phyloP scores from a whole-genome alignment of 2,113 vertebrate genomes.

The human region DNA sequence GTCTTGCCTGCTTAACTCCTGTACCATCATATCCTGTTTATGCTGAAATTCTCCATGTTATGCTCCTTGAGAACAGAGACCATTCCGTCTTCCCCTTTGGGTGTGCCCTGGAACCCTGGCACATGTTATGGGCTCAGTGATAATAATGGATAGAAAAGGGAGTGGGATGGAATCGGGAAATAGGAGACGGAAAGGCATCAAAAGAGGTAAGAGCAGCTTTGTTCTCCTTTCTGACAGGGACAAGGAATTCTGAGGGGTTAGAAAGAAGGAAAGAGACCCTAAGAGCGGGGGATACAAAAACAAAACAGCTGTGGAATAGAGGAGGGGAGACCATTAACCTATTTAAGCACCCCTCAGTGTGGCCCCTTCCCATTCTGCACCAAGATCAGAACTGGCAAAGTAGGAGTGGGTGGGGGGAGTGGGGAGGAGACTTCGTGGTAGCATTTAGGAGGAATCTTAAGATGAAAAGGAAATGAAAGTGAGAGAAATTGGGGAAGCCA shows the following conservation, averaged over 20 bases:
- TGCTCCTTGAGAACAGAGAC: not conserved
- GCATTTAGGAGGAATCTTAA: not conserved
- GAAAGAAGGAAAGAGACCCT: not conserved
- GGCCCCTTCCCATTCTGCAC: not conserved
- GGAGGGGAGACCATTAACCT: not conserved
- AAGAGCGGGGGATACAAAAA: too few species aligned
- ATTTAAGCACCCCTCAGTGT: not conserved
- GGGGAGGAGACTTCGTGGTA: not conserved
- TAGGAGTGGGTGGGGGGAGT: too few species aligned
- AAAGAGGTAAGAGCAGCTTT: not conserved
- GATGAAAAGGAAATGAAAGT: not conserved
- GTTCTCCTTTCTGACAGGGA: not conserved
- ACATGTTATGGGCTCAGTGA: not conserved
- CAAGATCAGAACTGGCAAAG: not conserved
- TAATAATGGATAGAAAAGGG: not conserved
- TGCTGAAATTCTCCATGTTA: not conserved
- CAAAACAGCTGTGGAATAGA: not conserved
- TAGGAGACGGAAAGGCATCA: not conserved
- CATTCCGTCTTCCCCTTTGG: not conserved
- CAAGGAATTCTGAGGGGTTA: not conserved
- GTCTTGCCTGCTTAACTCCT: not conserved
- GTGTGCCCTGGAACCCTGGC: not conserved
- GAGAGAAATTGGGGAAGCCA: not conserved
- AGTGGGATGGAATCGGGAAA: not conserved
- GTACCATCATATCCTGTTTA: not conserved